Evolutionary conservation across 2,797 vertebrate species (phyloP).

Genomic region (Muscicapa striata): DNA sequence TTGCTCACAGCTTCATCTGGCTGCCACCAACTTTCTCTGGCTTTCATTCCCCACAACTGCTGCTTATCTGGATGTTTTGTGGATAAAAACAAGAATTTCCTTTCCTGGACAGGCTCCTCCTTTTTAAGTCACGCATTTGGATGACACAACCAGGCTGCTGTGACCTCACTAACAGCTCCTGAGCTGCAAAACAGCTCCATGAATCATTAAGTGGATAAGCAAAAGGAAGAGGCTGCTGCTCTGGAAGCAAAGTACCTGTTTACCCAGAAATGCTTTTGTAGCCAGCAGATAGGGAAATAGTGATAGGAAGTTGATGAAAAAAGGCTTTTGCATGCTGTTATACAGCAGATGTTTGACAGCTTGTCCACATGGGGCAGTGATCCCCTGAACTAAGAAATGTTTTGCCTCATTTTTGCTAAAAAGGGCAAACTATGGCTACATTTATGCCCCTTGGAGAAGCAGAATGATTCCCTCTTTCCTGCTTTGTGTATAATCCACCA

Average conservation of each 20-base stretch:
- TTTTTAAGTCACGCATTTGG: not conserved
- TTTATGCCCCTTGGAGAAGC: not conserved
- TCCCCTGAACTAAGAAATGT: not conserved
- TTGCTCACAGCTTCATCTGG: not conserved
- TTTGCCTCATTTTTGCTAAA: not conserved
- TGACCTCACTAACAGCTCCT: not conserved
- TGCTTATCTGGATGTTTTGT: not conserved
- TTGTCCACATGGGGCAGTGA: not conserved
- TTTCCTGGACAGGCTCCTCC: not conserved
- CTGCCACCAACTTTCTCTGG: not conserved
- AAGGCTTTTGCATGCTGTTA: not conserved
- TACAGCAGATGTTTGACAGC: not conserved
- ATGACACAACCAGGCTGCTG: not conserved
- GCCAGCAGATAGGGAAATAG: not conserved
- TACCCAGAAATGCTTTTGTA: not conserved
- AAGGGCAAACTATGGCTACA: not conserved
- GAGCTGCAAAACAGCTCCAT: not conserved
- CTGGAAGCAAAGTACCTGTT: not conserved
- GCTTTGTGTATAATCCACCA: not conserved
- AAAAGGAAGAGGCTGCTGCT: not conserved
- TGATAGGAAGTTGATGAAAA: not conserved
- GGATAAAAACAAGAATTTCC: not conserved
- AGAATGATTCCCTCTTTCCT: not conserved
- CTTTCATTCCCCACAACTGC: not conserved
- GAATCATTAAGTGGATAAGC: not conserved